Evolutionary conservation across 2,888 invertebrate species (phyloP).

Genomic region (Drosophila yooni): DNA sequence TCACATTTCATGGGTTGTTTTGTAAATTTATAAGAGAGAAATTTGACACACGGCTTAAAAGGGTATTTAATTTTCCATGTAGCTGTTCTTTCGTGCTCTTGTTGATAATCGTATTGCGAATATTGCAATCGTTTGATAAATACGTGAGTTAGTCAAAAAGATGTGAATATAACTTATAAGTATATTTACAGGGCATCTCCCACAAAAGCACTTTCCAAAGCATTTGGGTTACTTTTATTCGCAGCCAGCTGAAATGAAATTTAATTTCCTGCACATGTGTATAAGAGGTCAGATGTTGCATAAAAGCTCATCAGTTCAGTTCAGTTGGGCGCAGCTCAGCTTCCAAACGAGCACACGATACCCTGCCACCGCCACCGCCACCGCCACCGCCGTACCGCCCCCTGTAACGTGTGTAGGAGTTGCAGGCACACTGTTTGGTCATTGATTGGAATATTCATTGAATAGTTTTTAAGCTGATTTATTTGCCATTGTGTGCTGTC

Average conservation of each 20-base stretch:
- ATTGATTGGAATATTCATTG: conserved; percentile 83
- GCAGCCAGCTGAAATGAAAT: conserved; percentile 37
- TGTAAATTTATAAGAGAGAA: not conserved
- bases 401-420: not conserved
- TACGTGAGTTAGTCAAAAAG: not conserved
- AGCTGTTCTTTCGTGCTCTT: not conserved
- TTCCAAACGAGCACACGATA: conserved; percentile 4
- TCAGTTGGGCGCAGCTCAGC: conserved; percentile 11
- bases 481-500: conserved; percentile 73
- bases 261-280: conserved; percentile 57
- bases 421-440: conserved; percentile 47
- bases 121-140: not conserved
- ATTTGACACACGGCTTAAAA: not conserved
- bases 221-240: not conserved
- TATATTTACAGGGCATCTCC: conserved; percentile 8
- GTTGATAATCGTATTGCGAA: not conserved
- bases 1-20: not conserved
- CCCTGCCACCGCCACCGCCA: not conserved
- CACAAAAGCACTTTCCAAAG: too few relatives aligned
- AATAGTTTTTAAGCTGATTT: conserved; percentile 82
- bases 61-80: not conserved
- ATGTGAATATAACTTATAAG: not conserved
- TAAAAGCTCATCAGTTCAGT: conserved; percentile 46
- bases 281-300: conserved; percentile 43
- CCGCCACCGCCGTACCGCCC: not conserved